Evolutionary conservation across 2,888 invertebrate genomes (phyloP).

Genomic region (Linnaemya tessellans): DNA sequence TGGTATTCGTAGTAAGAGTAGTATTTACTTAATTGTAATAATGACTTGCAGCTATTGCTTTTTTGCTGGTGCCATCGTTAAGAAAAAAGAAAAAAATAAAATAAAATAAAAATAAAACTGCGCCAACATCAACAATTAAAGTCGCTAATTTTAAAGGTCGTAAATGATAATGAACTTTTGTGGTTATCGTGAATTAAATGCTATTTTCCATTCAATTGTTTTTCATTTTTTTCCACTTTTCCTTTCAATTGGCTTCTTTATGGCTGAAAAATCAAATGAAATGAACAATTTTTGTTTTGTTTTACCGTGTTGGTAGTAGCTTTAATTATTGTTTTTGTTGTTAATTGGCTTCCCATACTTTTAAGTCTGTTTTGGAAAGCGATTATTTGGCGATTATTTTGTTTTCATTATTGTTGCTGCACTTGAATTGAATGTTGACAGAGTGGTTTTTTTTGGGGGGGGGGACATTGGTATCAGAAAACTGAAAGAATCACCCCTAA

Average conservation of each 20-base stretch:
- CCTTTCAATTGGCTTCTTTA: slow-evolving; percentile 19
- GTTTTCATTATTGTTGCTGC: slow-evolving; percentile 21
- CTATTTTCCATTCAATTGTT: not conserved
- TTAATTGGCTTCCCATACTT: slow-evolving; percentile 51
- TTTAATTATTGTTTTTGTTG: slow-evolving; percentile 26
- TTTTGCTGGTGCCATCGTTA: not conserved
- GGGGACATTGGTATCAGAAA: slow-evolving; percentile 9
- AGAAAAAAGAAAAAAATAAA: not conserved
- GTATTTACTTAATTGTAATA: slow-evolving; percentile 46
- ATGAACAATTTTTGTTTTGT: not conserved
- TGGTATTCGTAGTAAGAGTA: not conserved
- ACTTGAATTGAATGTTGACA: slow-evolving; percentile 20
- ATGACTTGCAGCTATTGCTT: not conserved
- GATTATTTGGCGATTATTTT: slow-evolving; percentile 59
- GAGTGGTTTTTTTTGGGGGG: not conserved
- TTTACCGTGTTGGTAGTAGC: not conserved
- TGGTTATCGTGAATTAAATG: slow-evolving; percentile 6
- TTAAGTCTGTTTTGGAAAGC: slow-evolving; percentile 20
- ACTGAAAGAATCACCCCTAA: slow-evolving; percentile 4
- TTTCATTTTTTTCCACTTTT: slow-evolving; percentile 11
- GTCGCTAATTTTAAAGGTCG: slow-evolving; percentile 52
- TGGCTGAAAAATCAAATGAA: slow-evolving; percentile 1
- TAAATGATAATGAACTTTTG: slow-evolving; percentile 68
- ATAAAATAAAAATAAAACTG: not conserved
- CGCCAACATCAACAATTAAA: slow-evolving; percentile 24